phyloP scores from a whole-genome alignment of 2,888 invertebrate species.

The Leptopilina syphax region DNA sequence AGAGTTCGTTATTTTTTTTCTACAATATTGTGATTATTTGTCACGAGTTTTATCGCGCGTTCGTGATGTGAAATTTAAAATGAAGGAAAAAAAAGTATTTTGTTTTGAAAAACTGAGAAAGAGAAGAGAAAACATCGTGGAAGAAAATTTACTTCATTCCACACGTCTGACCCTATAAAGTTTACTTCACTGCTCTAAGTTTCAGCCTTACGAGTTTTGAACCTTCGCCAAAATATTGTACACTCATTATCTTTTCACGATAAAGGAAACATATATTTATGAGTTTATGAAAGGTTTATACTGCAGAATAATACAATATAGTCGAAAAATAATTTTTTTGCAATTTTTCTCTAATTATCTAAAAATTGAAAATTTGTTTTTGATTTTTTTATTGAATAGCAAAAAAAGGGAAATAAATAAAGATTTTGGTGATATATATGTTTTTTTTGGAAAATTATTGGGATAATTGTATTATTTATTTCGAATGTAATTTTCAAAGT shows the following conservation, averaged over 20 bases:
- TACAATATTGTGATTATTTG: not conserved
- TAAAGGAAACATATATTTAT: not conserved
- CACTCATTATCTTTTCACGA: not conserved
- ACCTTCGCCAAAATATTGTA: slow-evolving; percentile 3
- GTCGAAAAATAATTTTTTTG: too few species aligned
- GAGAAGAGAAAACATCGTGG: not conserved
- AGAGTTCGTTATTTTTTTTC: not conserved
- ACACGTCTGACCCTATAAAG: slow-evolving; percentile 16
- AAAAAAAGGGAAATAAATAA: too few species aligned
- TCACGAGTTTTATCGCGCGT: slow-evolving; percentile 1
- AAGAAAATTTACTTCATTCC: slow-evolving; percentile 18
- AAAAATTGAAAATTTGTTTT: too few species aligned
- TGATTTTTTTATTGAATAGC: too few species aligned
- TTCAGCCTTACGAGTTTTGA: slow-evolving; percentile 9
- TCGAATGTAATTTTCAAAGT: not conserved
- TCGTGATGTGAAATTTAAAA: not conserved
- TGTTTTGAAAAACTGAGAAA: not conserved
- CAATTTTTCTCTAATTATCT: too few species aligned
- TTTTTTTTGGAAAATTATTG: not conserved
- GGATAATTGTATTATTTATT: not conserved
- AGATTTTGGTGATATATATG: not conserved
- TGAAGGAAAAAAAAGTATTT: not conserved
- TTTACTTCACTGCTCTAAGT: slow-evolving; percentile 25
- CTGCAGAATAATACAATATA: too few species aligned
- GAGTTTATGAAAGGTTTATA: not conserved